A percentile compares a stretch with the other conserved stretches of the same genome.
Evolutionary conservation across 1,140 invertebrate genomes (phyloP).

Genomic region (Drosophila kohkoa): DNA sequence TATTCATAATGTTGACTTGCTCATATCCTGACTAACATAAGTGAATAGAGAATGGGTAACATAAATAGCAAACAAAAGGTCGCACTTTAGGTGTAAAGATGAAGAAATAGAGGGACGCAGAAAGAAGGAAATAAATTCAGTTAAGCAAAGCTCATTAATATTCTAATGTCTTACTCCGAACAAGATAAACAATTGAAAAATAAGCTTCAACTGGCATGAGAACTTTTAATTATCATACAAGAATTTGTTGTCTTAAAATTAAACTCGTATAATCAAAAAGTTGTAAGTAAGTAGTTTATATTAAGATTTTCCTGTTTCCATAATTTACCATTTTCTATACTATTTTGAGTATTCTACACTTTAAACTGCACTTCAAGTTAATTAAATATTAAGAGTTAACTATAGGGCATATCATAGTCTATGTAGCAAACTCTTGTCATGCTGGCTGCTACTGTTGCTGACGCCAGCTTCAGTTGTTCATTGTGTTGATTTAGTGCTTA

Average conservation of each 20-base stretch:
- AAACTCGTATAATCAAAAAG: too few relatives aligned
- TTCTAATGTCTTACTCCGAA: background rate
- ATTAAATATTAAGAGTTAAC: background rate
- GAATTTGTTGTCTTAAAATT: too few relatives aligned
- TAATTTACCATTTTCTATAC: too few relatives aligned
- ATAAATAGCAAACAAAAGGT: background rate
- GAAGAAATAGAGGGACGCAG: background rate
- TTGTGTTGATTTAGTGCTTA: constrained; percentile 82
- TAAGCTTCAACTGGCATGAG: too few relatives aligned
- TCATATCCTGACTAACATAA: constrained; percentile 6
- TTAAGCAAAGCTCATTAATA: background rate
- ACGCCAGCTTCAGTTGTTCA: constrained; percentile 47
- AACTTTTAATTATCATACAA: too few relatives aligned
- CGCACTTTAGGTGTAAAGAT: too few relatives aligned
- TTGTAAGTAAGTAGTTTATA: too few relatives aligned
- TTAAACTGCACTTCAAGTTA: background rate
- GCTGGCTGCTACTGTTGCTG: background rate
- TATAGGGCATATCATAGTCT: constrained; percentile 20
- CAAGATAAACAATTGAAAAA: background rate
- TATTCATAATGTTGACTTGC: constrained; percentile 24
- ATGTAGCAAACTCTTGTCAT: background rate
- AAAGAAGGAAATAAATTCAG: constrained; percentile 1
- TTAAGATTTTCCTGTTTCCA: too few relatives aligned
- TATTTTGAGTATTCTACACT: background rate
- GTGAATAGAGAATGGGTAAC: background rate